phyloP scores from a whole-genome alignment of 1,140 invertebrate genomes.

The Drosophila pruinosa region DNA sequence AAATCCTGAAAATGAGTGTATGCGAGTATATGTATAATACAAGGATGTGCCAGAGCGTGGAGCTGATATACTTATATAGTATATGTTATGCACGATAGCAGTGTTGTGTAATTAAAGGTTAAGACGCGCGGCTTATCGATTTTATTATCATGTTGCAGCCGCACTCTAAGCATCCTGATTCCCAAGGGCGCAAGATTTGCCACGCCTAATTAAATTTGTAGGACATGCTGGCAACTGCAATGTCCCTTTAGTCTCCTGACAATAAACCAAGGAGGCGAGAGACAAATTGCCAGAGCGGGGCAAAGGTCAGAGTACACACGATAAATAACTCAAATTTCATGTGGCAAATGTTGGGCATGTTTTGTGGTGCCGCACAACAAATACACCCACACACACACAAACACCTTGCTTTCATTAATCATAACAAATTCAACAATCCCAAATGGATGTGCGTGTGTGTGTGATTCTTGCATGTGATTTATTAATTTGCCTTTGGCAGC shows the following conservation, averaged over 20 bases:
- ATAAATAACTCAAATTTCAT: slow-evolving; percentile 50
- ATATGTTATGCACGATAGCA: not conserved
- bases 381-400: not conserved
- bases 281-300: slow-evolving; percentile 15
- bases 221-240: slow-evolving; percentile 5
- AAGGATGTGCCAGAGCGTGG: not conserved
- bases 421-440: slow-evolving; percentile 23
- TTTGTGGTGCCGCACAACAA: slow-evolving; percentile 4
- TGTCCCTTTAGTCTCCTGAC: not conserved
- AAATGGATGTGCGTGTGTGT: not conserved
- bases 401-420: slow-evolving; percentile 33
- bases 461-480: slow-evolving; percentile 26
- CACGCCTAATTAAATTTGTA: slow-evolving; percentile 62
- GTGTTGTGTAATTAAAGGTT: slow-evolving; percentile 70
- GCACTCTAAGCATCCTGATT: not conserved
- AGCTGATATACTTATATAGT: no score
- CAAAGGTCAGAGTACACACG: slow-evolving; percentile 25
- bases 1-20: slow-evolving; percentile 39
- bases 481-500: slow-evolving; percentile 35
- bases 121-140: slow-evolving; percentile 61
- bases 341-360: slow-evolving; percentile 1
- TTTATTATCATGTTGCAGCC: slow-evolving; percentile 54
- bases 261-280: not conserved
- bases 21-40: not conserved
- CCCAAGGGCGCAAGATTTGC: slow-evolving; percentile 18